Percentiles rank a stretch among this genome's conserved stretches.
Conservation (phyloP, 2,113 vertebrate genomes). For the Romanogobio albipinnatus region DNA sequence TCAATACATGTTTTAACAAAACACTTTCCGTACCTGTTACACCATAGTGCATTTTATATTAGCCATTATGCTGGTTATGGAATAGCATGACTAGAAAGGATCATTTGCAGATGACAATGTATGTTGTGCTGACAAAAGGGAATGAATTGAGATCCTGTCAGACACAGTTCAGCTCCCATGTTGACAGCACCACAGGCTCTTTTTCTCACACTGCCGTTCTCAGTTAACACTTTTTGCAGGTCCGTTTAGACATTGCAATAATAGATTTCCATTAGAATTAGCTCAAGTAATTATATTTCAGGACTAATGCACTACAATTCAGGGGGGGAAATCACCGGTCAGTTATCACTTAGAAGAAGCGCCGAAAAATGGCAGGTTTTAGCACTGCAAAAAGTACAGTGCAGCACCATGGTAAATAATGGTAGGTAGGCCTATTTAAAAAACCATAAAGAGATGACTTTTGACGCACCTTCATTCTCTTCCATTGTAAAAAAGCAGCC, state of each 20-base stretch:
- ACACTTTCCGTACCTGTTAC: too few species aligned
- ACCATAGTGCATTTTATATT: background rate
- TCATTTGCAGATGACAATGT: background rate
- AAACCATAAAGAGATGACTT: too few species aligned
- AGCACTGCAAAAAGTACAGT: background rate
- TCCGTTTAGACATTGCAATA: background rate
- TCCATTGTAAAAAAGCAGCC: too few species aligned
- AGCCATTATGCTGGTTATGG: background rate
- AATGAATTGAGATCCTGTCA: conserved; percentile 6
- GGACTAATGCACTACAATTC: background rate
- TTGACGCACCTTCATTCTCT: too few species aligned
- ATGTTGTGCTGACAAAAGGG: background rate
- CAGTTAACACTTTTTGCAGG: conserved; percentile 8
- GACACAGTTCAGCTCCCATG: background rate
- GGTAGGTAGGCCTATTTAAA: too few species aligned
- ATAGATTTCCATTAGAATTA: conserved; percentile 7
- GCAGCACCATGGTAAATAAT: too few species aligned
- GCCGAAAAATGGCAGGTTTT: background rate
- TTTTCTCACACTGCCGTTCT: background rate
- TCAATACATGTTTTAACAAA: too few species aligned
- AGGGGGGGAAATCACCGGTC: too few species aligned
- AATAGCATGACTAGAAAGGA: background rate
- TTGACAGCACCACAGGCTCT: background rate
- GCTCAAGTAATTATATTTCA: background rate
- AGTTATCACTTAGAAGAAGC: background rate